A percentile compares a stretch with the other conserved stretches of the same genome.
phyloP scores from a whole-genome alignment of 2,888 invertebrate species.

The Ctena decussata region DNA sequence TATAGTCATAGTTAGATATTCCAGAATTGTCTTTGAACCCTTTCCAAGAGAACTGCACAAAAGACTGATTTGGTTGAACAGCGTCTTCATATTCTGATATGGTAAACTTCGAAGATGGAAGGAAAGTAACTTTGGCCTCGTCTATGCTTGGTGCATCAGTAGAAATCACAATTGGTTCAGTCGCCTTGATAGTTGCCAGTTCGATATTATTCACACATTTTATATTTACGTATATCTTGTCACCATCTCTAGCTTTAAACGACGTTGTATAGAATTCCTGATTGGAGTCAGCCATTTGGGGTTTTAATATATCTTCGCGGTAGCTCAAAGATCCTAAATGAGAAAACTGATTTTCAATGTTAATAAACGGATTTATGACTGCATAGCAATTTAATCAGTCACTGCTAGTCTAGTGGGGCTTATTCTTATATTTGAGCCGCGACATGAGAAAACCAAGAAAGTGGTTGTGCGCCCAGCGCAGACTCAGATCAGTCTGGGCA shows the following conservation, averaged over 20 bases:
- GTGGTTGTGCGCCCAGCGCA: no score
- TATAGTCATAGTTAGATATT: not conserved
- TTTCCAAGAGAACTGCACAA: not conserved
- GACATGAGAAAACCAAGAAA: no score
- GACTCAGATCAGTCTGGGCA: no score
- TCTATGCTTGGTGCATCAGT: not conserved
- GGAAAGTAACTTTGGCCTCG: not conserved
- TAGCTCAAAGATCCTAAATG: not conserved
- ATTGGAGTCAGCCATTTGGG: not conserved
- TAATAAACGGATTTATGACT: no score
- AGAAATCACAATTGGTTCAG: not conserved
- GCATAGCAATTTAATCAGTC: no score
- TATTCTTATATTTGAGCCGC: no score
- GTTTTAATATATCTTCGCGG: not conserved
- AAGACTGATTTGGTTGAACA: not conserved
- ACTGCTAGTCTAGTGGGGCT: no score
- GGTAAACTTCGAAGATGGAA: not conserved
- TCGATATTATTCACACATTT: not conserved
- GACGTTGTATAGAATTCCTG: not conserved
- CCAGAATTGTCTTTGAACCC: not conserved
- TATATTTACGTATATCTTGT: not conserved
- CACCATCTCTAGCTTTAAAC: not conserved
- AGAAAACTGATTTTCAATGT: no score
- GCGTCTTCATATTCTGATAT: not conserved
- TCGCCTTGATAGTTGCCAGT: not conserved